Base-by-base conservation (phyloP, 2,113 vertebrate genomes). In the Apistogramma diplotaenia region DNA sequence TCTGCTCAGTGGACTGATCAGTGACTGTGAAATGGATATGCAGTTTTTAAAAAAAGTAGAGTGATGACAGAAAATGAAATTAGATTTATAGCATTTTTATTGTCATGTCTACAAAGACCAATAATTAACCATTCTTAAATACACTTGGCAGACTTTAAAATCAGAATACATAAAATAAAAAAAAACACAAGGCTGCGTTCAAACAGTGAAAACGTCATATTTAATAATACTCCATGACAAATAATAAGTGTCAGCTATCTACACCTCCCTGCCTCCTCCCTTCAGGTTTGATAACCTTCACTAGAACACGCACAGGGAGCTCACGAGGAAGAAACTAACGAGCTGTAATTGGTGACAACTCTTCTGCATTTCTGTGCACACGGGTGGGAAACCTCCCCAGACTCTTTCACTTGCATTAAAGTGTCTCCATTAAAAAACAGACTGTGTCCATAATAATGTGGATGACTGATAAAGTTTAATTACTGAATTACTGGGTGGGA, bases 261-360 rank as follows among this genome's bases (percentile, higher is more conserved):
- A 11, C 43, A 23, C 19, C 2, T n/a, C 23, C 40, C n/a, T 56
- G 56, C 25, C 15, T 18, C 18, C 82, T 82, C 74, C 81, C 78
- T 49, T 89, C 90, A 82, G 90, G 83, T 70, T 70, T 71, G 62
- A 55, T 25, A 1, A 35, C 85, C 74, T 67, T 89, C 83, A 90
- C 58, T 51, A 74, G 73, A 81, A 82, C 61, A 83, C 23, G 76
- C 40, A 9, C 79, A 61, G 23, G 6, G n/a, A 27, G 35, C 62
- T 79, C 72, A 77, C 3, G 55, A 87, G 79, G 80, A 84, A 59
- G 77, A 74, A 55, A n/a, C 29, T 4, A 59, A 79, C 8, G 51
- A 53, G n/a, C 54, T 67, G 8, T 31, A 4, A 31, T 70, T 29
- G 23, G 43, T 74, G 19, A 70, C 18, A 37, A 70, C 13, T 51